Evolutionary conservation across 2,888 invertebrate species (phyloP), one percentile per base, ranked within the genome.

Genomic region (Drosophila trichaetosa): DNA sequence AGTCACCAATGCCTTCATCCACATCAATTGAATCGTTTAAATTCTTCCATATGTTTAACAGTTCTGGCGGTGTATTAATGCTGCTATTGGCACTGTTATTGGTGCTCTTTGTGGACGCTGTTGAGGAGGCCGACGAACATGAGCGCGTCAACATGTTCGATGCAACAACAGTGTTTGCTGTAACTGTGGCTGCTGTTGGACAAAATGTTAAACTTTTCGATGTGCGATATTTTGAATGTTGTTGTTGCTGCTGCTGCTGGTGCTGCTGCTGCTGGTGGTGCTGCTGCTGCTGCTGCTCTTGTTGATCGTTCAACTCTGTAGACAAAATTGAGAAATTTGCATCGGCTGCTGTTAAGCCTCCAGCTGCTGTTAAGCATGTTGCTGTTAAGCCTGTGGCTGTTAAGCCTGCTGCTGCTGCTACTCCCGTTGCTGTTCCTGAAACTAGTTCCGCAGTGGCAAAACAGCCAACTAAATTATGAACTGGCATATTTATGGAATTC

Each of bases 1-100:
- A 97, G 91, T 97, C 97, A 67, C 97, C 97, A 56, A 97, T 94
- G 5, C 97, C 97, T 93, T 97, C 97, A 94, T 97, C 97, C 83
- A 96, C 94, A 70, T 97, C 97, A 89, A 96, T 94, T 40, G 96
- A 96, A 82, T 92, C 91, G 29, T 91, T 91, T 4, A 93, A 89
- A 60, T 93, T 94, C 71, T 96, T 96, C 97, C 97, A 97, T 92
- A 97, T 97, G 83, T 96, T 96, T 56, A 96, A 96, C 86, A 97
- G 93, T 92, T 97, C 97, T 10, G 92, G 91, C 2, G 92, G 92
- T 42, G 91, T 91, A 95, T 84, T 94, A 94, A 90, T 94, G 57
- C 84, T 86, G 18, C 80, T 84, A 69, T 88, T 87, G 13, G 82
- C 83, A 53, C 89, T 85, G 62, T 81, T 90, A 38, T 90, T 91